Evolutionary conservation across 2,797 vertebrate species (phyloP).

Genomic region (Acanthiza pusilla): DNA sequence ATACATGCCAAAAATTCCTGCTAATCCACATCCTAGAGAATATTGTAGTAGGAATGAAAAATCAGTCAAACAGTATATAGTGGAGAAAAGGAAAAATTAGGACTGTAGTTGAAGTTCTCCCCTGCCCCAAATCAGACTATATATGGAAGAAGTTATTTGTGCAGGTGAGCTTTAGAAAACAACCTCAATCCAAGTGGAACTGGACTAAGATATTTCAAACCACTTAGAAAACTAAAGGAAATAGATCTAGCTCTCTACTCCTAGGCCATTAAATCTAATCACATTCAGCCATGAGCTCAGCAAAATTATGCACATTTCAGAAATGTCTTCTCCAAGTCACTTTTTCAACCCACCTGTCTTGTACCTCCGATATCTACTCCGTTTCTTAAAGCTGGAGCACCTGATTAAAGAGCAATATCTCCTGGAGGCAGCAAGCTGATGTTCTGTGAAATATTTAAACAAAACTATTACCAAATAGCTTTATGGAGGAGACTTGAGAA

Average conservation of each 20-base stretch:
- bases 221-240: background rate
- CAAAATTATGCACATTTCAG: background rate
- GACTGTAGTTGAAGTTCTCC: background rate
- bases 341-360: conserved; percentile 67
- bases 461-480: background rate
- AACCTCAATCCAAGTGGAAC: background rate
- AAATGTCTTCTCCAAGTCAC: background rate
- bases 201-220: background rate
- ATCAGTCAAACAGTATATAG: background rate
- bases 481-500: background rate
- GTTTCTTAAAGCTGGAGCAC: conserved; percentile 53
- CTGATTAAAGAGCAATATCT: conserved; percentile 22
- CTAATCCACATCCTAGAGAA: background rate
- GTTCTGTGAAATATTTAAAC: conserved; percentile 60
- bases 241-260: background rate
- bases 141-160: background rate
- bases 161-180: background rate
- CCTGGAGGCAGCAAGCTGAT: conserved; percentile 53
- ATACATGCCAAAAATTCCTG: background rate
- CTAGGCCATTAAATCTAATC: background rate
- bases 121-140: background rate
- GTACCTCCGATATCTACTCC: conserved; percentile 56
- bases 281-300: background rate
- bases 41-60: background rate
- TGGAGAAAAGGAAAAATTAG: background rate